Evolutionary conservation across 2,113 vertebrate genomes (phyloP), one percentile per base, ranked within the genome.

Genomic region (Callocephalon fimbriatum): DNA sequence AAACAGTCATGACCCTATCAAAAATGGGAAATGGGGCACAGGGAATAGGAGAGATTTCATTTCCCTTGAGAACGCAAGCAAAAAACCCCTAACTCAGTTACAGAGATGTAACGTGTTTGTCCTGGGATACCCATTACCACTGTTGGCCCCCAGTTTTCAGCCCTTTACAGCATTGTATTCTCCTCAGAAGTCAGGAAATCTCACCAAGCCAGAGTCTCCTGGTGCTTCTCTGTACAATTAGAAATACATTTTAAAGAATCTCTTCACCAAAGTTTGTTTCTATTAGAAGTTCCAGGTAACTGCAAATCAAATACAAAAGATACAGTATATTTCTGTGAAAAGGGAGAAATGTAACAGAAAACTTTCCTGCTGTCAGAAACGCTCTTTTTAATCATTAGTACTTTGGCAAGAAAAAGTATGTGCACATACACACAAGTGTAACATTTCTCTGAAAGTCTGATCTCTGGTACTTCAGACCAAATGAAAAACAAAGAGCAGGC

Each of bases 381-480:
- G 87, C 40, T 92, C 88, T 93, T 96, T 95, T 95, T 40, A 96
- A 95, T 96, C 95, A 93, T 95, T 91, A 97, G 92, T 76, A 76
- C 79, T 97, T 92, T 62, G 94, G 89, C 94, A 97, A 97, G 95
- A 96, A 94, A 87, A 88, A 80, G 35, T 19, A 70, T n/a, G 82
- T 68, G 48, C 86, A 77, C 38, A 80, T 37, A 76, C 62, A 86
- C 40, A 62, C 85, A 92, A 95, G 92, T 95, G 96, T 97, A 96
- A 95, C 20, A 13, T 98, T 98, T 90, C 96, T 96, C 76, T 94
- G 75, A 86, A 95, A 68, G 74, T 97, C 97, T 98, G 95, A 96
- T 97, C 94, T 96, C 92, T 93, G 88, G 94, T 91, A 88, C 90
- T 93, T 97, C 86, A 98, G 97, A 98, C 96, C 96, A 98, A 98